Conservation (phyloP, 2,888 invertebrate species). For the Masnerella sp. region DNA sequence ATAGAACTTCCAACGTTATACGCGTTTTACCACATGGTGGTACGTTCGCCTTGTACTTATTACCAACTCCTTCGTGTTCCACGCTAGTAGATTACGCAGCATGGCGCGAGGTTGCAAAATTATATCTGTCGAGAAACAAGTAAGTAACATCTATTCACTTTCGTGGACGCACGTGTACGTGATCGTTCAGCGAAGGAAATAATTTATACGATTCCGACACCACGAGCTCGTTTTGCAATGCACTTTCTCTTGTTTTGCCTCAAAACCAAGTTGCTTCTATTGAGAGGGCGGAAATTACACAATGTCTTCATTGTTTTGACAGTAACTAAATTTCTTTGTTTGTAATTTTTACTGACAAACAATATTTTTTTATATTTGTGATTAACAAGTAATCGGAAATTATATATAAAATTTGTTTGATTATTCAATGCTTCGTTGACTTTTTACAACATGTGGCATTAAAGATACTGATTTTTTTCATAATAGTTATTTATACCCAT, state of each 20-base stretch:
- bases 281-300: too few species aligned
- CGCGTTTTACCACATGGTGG: constrained; percentile 38
- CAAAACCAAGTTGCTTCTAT: too few species aligned
- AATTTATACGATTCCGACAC: constrained; percentile 49
- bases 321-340: too few species aligned
- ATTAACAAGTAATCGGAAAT: too few species aligned
- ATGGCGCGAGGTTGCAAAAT: constrained; percentile 51
- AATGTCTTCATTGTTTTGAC: too few species aligned
- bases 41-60: constrained; percentile 44
- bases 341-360: too few species aligned
- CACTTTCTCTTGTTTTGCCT: constrained; percentile 26
- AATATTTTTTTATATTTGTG: too few species aligned
- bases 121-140: constrained; percentile 58
- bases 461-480: too few species aligned
- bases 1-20: constrained; percentile 26
- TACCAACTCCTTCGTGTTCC: constrained; percentile 45
- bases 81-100: constrained; percentile 38
- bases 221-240: constrained; percentile 16
- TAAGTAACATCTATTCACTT: constrained; percentile 58
- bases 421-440: too few species aligned
- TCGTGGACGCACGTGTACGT: constrained; percentile 56
- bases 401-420: too few species aligned
- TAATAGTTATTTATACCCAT: too few species aligned
- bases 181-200: constrained; percentile 49
- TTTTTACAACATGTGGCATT: too few species aligned